These are phyloP conservation scores for Capromys pilorides DNA, from an alignment of 2,797 vertebrate genomes.

Conservation along the genomic window DNA sequence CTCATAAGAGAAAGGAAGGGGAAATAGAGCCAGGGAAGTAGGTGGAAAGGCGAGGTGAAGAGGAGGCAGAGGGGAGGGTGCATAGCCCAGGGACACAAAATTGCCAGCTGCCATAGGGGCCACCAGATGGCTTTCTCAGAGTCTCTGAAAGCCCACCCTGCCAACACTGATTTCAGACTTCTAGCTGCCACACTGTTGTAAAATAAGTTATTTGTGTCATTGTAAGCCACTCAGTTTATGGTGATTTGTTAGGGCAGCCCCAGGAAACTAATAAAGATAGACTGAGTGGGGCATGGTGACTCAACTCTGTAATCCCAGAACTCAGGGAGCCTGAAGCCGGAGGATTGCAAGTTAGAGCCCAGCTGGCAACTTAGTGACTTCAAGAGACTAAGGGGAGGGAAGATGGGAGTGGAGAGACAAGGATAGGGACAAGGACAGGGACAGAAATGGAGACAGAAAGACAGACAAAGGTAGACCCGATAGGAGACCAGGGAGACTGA, in stretches of 20 bases:
- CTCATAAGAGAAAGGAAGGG: background rate
- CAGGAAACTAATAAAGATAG: background rate
- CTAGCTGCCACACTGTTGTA: background rate
- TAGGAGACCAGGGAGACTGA: background rate
- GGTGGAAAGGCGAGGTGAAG: background rate
- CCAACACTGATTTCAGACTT: background rate
- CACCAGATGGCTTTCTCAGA: background rate
- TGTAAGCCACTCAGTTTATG: background rate
- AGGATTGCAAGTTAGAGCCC: background rate
- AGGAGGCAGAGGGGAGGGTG: background rate
- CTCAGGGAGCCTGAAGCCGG: background rate
- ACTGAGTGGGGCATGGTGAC: background rate
- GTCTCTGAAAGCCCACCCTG: background rate
- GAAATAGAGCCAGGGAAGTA: background rate
- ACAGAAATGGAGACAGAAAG: too few species aligned
- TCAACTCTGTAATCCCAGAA: background rate
- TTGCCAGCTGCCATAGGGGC: fast-evolving
- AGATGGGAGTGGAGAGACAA: background rate
- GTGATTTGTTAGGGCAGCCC: background rate
- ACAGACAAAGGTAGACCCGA: background rate
- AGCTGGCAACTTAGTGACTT: background rate
- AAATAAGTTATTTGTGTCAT: background rate
- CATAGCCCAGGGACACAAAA: background rate
- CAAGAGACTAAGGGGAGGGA: background rate
- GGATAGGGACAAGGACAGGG: too few species aligned